Evolutionary conservation across 2,888 invertebrate species (phyloP).

Genomic region (Tetrapedia diversipes): DNA sequence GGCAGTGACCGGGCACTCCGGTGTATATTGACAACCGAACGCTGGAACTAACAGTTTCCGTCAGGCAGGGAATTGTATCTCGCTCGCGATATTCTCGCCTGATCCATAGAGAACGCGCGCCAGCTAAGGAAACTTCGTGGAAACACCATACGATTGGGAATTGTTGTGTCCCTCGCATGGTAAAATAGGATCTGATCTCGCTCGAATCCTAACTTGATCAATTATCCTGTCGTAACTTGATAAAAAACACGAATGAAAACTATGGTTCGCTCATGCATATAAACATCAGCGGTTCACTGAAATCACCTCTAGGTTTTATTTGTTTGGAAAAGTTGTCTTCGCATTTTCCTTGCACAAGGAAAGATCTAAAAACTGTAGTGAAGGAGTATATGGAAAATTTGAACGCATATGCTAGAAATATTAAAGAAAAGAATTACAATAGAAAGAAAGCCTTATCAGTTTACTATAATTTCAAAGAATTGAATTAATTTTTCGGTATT

Average conservation of each 20-base stretch:
- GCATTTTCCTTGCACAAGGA: not conserved
- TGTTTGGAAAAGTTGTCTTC: not conserved
- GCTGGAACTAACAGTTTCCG: conserved; percentile 58
- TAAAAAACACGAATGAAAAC: not conserved
- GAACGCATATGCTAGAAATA: no score
- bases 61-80: conserved; percentile 39
- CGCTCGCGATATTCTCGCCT: conserved; percentile 32
- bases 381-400: no score
- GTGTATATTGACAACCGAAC: conserved; percentile 57
- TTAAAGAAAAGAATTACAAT: no score
- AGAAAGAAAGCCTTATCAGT: no score
- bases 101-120: not conserved
- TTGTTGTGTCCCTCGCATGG: not conserved
- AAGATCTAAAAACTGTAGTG: no score
- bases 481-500: not conserved
- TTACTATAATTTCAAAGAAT: not conserved
- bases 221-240: conserved; percentile 16
- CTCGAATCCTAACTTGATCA: conserved; percentile 10
- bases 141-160: not conserved
- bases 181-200: not conserved
- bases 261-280: conserved; percentile 4
- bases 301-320: conserved; percentile 21
- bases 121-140: not conserved
- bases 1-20: conserved; percentile 31
- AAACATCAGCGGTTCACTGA: conserved; percentile 21